Base-by-base conservation (phyloP, 2,113 vertebrate species). In the Macquaria ambigua region DNA sequence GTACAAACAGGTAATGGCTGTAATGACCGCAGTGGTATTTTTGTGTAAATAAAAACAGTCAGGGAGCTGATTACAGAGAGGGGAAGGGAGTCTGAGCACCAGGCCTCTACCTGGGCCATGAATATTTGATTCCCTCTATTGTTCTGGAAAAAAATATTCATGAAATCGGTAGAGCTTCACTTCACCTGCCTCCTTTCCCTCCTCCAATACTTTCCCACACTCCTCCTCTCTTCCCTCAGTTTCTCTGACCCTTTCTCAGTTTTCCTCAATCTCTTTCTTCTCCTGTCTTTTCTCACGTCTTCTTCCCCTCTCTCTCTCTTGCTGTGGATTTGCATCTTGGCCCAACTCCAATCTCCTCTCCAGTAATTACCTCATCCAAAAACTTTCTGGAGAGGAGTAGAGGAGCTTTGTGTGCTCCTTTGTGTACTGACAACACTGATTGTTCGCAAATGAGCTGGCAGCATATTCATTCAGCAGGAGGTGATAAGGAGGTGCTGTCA, bases 361-460 rank as follows among this genome's bases (percentile, higher is more conserved):
- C 85, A 82, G 74, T 94, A 93, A 93, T 92, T 94, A 90, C 92
- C 83, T 90, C 86, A 69, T 90, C 85, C 83, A 79, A 84, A 86
- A 90, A 92, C 76, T 79, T 87, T 90, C 76, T 84, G 82, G 79
- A 81, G 74, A 92, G 77, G 82, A 87, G 81, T 84, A 43, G 80
- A 92, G 84, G 80, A 63, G 87, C 88, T 86, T 86, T 79, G 85
- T 83, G 85, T 67, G 76, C 89, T 93, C 92, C 79, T 87, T 89
- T 90, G 87, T 92, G 84, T 89, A 89, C 86, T 68, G 92, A 93
- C 88, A 71, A 88, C 84, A 87, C 86, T 73, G 90, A 93, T 92
- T 92, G 79, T 94, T 93, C 87, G 71, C 89, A 93, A 93, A 94
- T 93, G 93, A 93, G 88, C 62, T 87, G 55, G 79, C 80, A 78